Base-by-base conservation (phyloP, 2,888 invertebrate species). In the Melieria crassipennis region DNA sequence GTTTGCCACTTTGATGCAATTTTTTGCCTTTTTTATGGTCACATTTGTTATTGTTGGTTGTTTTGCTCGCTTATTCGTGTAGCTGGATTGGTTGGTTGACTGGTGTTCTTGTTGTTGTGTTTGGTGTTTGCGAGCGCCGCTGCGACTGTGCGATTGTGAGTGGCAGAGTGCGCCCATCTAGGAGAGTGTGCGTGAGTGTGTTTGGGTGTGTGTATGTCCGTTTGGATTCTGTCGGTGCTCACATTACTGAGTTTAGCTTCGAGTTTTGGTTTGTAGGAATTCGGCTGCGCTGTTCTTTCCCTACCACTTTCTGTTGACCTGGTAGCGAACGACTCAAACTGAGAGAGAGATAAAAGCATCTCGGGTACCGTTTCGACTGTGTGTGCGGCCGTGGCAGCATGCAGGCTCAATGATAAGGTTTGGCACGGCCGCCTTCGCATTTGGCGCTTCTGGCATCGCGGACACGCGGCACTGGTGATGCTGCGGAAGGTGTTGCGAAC, bases 321-420 rank as follows among this genome's bases (percentile, higher is more conserved):
- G 82, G 79, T 84, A 78, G 77, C 76, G 79, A 79, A 77, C 80
- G 83, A 83, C 83, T 83, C 83, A 83, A 83, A 84, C 84, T 84
- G 83, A 83, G 83, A 83, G 83, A 81, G 83, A 83, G 83, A 83
- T 83, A 84, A 83, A 84, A 83, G 83, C 82, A 82, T 84, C 82
- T 79, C 78, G 77, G 79, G 6, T 69, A 56, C 55, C 56, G 56
- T 63, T 69, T 57, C 43, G 30, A 58, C 46, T 43, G 52, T 42
- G 52, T 55, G 52, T 48, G 42, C 66, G 58, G 47, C 42, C 30
- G 30, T 2, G 30, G 30, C 30, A 30, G 30, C 30, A 30, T 30
- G 30, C 30, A 30, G 30, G 30, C 30, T 30, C 30, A 30, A 30
- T 30, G 30, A 30, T 30, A 43, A 43, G 5, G 50, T 52, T 47